Conservation (phyloP, 2,113 vertebrate genomes). For the Lanius ludovicianus region DNA sequence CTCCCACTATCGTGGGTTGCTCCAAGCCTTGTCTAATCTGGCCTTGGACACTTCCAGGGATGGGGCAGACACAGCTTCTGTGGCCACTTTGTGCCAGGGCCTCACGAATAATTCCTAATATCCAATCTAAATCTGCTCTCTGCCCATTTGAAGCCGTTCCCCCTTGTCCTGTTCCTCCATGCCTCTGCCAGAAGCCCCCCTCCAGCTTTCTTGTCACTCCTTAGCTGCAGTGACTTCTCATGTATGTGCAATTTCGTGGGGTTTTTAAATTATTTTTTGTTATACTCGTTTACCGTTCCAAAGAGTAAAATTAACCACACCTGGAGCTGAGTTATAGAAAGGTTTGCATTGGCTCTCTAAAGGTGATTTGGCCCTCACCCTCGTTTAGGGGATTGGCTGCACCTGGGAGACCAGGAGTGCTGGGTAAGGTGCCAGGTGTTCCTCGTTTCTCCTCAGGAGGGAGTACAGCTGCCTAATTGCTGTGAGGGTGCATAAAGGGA, state of each 20-base stretch:
- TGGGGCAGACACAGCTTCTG: neutral
- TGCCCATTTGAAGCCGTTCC: neutral
- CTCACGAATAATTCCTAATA: neutral
- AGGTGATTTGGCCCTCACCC: no score
- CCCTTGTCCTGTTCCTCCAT: neutral
- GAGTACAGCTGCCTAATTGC: rapidly evolving
- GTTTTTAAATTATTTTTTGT: neutral
- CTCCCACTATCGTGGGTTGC: no score
- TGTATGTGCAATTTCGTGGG: neutral
- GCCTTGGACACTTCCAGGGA: neutral
- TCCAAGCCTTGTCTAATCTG: neutral
- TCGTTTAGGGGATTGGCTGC: neutral
- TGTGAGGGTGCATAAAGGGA: rapidly evolving
- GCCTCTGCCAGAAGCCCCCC: neutral
- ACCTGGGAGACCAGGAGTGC: rapidly evolving
- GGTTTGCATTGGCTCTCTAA: no score
- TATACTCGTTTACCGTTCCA: neutral
- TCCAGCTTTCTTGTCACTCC: neutral
- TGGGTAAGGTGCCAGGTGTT: neutral
- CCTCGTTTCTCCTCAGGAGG: neutral
- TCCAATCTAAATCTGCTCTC: neutral
- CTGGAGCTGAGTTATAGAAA: neutral
- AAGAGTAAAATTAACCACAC: neutral
- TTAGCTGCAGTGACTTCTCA: neutral
- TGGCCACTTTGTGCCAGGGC: neutral